phyloP scores from a whole-genome alignment of 1,140 invertebrate genomes.

The Drosophila bocqueti region DNA sequence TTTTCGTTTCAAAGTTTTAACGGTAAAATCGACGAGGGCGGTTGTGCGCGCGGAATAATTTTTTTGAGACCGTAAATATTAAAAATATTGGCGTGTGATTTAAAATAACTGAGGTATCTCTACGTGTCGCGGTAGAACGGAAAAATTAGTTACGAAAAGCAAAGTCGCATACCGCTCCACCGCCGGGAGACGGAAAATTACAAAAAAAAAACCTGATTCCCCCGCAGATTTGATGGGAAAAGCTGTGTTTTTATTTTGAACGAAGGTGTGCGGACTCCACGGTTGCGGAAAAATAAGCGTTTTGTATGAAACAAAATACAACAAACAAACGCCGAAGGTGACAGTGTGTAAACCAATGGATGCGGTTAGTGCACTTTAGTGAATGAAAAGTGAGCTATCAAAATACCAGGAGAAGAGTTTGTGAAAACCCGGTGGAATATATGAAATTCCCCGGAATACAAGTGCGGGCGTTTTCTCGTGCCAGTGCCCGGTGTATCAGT shows the following conservation, averaged over 20 bases:
- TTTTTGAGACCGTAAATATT: no score
- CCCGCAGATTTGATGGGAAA: not conserved
- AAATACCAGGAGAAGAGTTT: constrained; percentile 1
- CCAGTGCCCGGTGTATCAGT: constrained; percentile 7
- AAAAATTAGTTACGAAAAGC: not conserved
- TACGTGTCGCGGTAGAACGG: not conserved
- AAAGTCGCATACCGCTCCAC: constrained; percentile 2
- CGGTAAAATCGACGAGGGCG: no score
- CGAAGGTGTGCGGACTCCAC: constrained; percentile 4
- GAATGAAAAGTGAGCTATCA: constrained; percentile 28
- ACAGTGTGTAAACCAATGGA: constrained; percentile 6
- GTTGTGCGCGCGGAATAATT: no score
- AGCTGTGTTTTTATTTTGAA: not conserved
- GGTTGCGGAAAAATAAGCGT: constrained; percentile 5
- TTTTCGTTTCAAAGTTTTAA: no score
- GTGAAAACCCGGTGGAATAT: constrained; percentile 15
- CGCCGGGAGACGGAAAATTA: not conserved
- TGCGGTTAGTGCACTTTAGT: constrained; percentile 14
- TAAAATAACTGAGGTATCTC: no score
- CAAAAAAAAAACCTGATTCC: not conserved
- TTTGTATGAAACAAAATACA: constrained; percentile 1
- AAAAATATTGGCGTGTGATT: no score
- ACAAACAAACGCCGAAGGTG: not conserved
- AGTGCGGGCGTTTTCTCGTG: constrained; percentile 35
- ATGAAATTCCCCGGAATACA: constrained; percentile 55